These are phyloP conservation scores for Syrphus vitripennis DNA, from an alignment of 2,888 invertebrate species.

Conservation along the genomic window DNA sequence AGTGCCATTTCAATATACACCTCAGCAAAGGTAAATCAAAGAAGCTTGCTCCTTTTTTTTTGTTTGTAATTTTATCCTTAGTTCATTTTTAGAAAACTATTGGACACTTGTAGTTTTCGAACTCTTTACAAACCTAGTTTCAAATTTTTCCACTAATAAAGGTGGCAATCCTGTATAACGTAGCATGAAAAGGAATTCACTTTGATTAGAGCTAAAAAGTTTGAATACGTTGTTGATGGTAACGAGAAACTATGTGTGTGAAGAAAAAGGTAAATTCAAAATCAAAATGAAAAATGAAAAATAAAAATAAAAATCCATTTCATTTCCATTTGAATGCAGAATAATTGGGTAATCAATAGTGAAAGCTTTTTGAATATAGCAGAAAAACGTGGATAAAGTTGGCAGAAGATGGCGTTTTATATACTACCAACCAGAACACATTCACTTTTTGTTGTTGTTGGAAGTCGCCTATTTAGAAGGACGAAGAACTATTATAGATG, in stretches of 20 bases:
- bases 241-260: not conserved
- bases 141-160: slow-evolving; percentile 8
- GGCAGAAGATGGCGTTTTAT: slow-evolving; percentile 13
- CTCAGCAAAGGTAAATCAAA: not conserved
- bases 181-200: not conserved
- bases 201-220: slow-evolving; percentile 29
- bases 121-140: not conserved
- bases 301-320: not conserved
- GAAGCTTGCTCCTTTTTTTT: not conserved
- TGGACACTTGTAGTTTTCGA: not conserved
- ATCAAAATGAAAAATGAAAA: not conserved
- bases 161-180: not conserved
- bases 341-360: slow-evolving; percentile 37
- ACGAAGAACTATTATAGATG: not conserved
- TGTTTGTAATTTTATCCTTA: not conserved
- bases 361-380: slow-evolving; percentile 12
- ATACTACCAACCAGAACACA: not conserved
- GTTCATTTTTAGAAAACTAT: not conserved
- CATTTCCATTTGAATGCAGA: slow-evolving; percentile 21
- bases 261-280: not conserved
- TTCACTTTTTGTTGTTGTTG: slow-evolving; percentile 19
- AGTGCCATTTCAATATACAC: not conserved
- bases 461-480: not conserved
- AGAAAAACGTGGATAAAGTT: not conserved
- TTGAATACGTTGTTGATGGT: not conserved